Conservation (phyloP, 2,797 vertebrate species). For the Sebastes minor region DNA sequence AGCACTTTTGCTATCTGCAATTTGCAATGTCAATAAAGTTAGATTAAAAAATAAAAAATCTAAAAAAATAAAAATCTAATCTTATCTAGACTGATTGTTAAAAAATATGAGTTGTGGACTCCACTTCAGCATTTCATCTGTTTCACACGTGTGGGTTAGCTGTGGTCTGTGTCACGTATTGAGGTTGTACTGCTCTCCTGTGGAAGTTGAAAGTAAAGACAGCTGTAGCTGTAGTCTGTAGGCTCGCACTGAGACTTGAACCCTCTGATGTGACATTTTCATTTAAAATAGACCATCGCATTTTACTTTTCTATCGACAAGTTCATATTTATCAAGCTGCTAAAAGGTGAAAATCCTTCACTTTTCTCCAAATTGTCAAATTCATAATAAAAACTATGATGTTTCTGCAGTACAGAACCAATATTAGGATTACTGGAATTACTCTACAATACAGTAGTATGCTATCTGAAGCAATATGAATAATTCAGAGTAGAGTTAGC, state of each 20-base stretch:
- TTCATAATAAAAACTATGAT: neutral
- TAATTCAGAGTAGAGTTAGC: neutral
- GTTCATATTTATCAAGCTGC: neutral
- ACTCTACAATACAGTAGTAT: neutral
- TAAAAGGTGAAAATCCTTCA: neutral
- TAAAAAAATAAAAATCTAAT: too few species aligned
- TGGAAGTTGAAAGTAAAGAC: neutral
- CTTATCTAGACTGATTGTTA: too few species aligned
- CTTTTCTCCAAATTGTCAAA: neutral
- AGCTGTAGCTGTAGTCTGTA: too few species aligned
- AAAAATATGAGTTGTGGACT: neutral
- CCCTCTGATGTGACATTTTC: neutral
- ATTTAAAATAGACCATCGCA: neutral
- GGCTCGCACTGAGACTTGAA: neutral
- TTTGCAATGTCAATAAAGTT: too few species aligned
- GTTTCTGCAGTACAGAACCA: too few species aligned
- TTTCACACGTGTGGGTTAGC: neutral
- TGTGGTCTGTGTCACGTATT: neutral
- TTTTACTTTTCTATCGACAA: neutral
- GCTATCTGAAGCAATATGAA: neutral
- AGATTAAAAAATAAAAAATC: too few species aligned
- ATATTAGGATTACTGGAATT: neutral
- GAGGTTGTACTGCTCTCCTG: conserved; percentile 9
- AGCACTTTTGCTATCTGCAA: too few species aligned
- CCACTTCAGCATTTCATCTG: neutral